Evolutionary conservation across 2,797 vertebrate genomes (phyloP).

Genomic region (Oreonectes daqikongensis): DNA sequence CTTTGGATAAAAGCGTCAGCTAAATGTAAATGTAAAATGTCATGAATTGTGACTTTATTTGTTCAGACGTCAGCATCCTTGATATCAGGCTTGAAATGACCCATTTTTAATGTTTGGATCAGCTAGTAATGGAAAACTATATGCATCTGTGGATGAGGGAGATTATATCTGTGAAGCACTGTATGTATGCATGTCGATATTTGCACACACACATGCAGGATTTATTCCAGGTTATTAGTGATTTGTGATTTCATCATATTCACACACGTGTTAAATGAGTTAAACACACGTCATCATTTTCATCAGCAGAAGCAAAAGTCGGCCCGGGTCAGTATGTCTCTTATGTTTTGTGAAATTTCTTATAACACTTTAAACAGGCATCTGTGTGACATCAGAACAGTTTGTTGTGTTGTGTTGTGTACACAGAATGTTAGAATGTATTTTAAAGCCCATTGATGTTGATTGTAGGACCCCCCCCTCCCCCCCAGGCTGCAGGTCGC

Average conservation of each 20-base stretch:
- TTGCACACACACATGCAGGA: too few species aligned
- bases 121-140: conserved; percentile 73
- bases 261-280: too few species aligned
- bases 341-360: background rate
- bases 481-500: background rate
- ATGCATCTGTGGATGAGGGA: conserved; percentile 59
- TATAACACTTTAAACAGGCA: background rate
- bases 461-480: background rate
- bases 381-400: background rate
- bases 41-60: background rate
- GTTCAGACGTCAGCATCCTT: background rate
- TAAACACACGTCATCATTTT: too few species aligned
- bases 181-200: too few species aligned
- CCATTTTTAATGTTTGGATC: conserved; percentile 72
- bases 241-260: too few species aligned
- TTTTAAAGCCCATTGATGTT: background rate
- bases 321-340: background rate
- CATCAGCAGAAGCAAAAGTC: too few species aligned
- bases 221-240: too few species aligned
- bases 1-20: too few species aligned
- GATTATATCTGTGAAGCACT: background rate
- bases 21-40: too few species aligned
- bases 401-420: background rate
- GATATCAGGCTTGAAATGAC: background rate
- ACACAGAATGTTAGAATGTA: background rate